Evolutionary conservation across 2,888 invertebrate species (phyloP).

Genomic region (Diaprepes abbreviatus): DNA sequence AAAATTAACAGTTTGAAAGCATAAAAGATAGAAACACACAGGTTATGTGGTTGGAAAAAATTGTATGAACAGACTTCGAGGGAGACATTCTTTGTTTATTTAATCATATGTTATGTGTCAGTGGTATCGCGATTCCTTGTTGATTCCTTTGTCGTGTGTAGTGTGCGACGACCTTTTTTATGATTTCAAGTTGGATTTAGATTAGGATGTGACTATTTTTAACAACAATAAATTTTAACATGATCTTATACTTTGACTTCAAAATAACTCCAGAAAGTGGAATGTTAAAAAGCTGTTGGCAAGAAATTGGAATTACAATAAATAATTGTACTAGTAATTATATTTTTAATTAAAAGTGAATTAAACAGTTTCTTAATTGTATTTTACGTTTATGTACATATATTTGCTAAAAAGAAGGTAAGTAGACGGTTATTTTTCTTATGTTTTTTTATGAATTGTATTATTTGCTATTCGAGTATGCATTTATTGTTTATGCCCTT

Average conservation of each 20-base stretch:
- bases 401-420: too few species aligned
- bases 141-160: conserved; percentile 19
- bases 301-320: too few species aligned
- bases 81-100: conserved; percentile 18
- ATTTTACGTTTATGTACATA: too few species aligned
- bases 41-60: neutral
- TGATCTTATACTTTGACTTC: neutral
- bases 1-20: neutral
- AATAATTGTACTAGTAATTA: too few species aligned
- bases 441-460: too few species aligned
- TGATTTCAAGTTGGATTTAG: neutral
- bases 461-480: too few species aligned
- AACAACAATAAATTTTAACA: neutral
- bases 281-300: neutral
- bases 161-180: conserved; percentile 13
- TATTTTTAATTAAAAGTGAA: too few species aligned
- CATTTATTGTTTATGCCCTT: too few species aligned
- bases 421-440: too few species aligned
- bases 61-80: neutral
- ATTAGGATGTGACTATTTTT: conserved; percentile 14
- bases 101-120: conserved; percentile 33
- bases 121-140: conserved; percentile 11
- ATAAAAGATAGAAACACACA: neutral
- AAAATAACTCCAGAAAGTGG: neutral
- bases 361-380: too few species aligned